Evolutionary conservation across 1,140 invertebrate genomes (phyloP).

Genomic region (Zaprionus ghesquierei): DNA sequence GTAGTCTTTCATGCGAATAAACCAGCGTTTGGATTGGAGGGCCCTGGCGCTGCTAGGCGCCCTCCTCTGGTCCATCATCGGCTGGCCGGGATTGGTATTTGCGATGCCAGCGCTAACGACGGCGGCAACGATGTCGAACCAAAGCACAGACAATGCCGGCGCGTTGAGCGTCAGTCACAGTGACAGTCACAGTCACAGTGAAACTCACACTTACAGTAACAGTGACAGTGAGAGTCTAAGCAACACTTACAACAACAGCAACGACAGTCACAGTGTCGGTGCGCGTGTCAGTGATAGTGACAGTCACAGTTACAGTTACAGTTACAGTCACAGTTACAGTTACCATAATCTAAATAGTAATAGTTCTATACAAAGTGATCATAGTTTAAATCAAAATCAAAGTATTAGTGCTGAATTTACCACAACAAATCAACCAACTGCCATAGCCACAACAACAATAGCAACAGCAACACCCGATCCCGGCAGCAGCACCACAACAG

Average conservation of each 20-base stretch:
- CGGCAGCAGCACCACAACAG: slow-evolving; percentile 30
- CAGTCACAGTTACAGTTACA: background rate
- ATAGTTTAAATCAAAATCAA: slow-evolving; percentile 78
- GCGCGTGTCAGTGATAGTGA: slow-evolving; percentile 14
- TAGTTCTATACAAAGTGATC: slow-evolving; percentile 73
- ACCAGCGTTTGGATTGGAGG: slow-evolving; percentile 81
- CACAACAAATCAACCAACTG: slow-evolving; percentile 58
- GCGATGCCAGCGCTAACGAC: slow-evolving; percentile 65
- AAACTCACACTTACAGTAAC: slow-evolving; percentile 1
- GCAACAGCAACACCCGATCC: slow-evolving; percentile 37
- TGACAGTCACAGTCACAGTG: background rate
- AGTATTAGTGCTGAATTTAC: slow-evolving; percentile 80
- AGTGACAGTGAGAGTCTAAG: no score
- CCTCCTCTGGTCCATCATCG: slow-evolving; percentile 78
- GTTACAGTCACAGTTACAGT: background rate
- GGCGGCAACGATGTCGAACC: slow-evolving; percentile 37
- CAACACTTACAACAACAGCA: no score
- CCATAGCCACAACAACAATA: slow-evolving; percentile 36
- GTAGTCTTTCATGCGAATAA: slow-evolving; percentile 82
- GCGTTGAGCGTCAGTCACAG: slow-evolving; percentile 3
- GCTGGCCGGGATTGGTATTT: slow-evolving; percentile 68
- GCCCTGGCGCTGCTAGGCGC: slow-evolving; percentile 83
- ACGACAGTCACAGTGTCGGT: slow-evolving; percentile 7
- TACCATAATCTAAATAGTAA: slow-evolving; percentile 47
- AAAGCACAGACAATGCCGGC: slow-evolving; percentile 23